phyloP scores from a whole-genome alignment of 2,797 vertebrate species.

The Spondyliosoma cantharus region DNA sequence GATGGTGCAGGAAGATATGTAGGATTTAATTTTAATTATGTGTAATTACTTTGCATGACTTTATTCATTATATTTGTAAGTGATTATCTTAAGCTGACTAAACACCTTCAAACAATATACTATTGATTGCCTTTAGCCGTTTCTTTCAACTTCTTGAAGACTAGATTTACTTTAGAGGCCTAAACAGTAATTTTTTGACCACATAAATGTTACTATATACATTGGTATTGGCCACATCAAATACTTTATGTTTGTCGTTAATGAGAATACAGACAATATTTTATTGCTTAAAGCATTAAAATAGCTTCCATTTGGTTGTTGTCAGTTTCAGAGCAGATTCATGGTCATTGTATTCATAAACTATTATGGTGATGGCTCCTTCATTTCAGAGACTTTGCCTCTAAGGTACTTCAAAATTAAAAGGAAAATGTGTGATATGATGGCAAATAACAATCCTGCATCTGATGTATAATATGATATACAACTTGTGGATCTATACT shows the following conservation, averaged over 20 bases:
- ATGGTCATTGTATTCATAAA: background rate
- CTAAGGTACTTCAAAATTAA: background rate
- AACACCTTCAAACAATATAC: background rate
- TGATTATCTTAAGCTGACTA: background rate
- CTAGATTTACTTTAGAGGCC: background rate
- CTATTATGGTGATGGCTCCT: background rate
- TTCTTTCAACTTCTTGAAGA: background rate
- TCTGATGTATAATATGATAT: background rate
- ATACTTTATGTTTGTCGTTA: background rate
- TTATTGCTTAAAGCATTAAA: background rate
- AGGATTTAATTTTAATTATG: background rate
- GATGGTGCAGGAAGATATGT: background rate
- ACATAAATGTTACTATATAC: background rate
- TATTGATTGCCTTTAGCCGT: background rate
- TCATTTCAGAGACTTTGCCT: background rate
- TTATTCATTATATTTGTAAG: background rate
- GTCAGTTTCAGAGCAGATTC: background rate
- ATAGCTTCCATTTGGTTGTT: background rate
- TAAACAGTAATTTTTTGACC: background rate
- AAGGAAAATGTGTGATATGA: background rate
- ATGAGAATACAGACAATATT: background rate
- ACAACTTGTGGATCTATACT: background rate
- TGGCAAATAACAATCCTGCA: background rate
- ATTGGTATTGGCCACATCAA: too few relatives aligned
- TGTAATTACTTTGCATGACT: background rate